These are phyloP conservation scores for Anastrepha obliqua DNA, from an alignment of 1,140 invertebrate genomes.

Conservation along the genomic window DNA sequence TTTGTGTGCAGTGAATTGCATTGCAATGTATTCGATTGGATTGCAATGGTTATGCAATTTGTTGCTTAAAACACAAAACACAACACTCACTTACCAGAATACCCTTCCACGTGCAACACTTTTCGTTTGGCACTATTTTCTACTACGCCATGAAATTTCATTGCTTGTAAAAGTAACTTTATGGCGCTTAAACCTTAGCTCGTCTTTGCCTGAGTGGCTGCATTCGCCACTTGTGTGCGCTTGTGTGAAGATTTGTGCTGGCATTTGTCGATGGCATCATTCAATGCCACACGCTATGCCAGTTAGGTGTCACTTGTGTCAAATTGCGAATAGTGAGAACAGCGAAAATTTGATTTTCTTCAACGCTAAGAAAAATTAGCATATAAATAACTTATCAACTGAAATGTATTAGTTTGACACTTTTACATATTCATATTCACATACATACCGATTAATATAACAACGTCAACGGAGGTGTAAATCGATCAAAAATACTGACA, in stretches of 20 bases:
- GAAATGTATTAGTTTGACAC: slow-evolving; percentile 10
- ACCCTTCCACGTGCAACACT: background rate
- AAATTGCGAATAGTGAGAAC: background rate
- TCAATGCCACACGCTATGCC: slow-evolving; percentile 21
- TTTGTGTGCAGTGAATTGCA: slow-evolving; percentile 27
- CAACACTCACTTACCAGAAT: background rate
- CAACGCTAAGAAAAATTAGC: slow-evolving; percentile 30
- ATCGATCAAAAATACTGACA: slow-evolving; percentile 28
- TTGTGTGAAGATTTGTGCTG: background rate
- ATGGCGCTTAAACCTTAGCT: slow-evolving; percentile 14
- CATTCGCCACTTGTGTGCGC: background rate
- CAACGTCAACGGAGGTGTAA: background rate
- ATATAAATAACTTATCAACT: slow-evolving; percentile 44
- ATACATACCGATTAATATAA: background rate
- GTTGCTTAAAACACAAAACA: background rate
- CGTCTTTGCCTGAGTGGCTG: background rate
- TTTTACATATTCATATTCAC: background rate
- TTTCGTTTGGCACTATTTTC: slow-evolving; percentile 19
- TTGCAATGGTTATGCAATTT: slow-evolving; percentile 46
- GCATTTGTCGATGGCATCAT: slow-evolving; percentile 11
- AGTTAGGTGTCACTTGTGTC: slow-evolving; percentile 23
- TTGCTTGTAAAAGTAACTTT: background rate
- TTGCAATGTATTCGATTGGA: slow-evolving; percentile 37
- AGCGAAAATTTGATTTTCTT: background rate
- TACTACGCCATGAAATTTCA: slow-evolving; percentile 24